Evolutionary conservation across 2,888 invertebrate species (phyloP), one percentile per base, ranked within the genome.

Genomic region (Agrotis segetum): DNA sequence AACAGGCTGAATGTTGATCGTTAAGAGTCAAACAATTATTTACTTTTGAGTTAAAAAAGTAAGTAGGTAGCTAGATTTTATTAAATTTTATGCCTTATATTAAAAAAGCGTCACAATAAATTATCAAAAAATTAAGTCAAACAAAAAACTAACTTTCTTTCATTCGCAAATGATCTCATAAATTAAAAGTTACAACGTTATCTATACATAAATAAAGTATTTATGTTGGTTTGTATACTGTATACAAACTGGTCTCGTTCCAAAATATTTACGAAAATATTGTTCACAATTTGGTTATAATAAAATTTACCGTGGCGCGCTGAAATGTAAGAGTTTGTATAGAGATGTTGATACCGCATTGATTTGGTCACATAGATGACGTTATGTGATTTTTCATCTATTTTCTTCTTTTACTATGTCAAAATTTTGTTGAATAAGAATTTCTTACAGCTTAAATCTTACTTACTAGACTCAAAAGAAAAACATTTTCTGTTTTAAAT

Each of bases 231-330:
- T 92, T 91, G 89, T 89, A 87, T 88, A 87, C 79, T 80, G 66
- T 84, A 87, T 90, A 92, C 92, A 94, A 95, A 95, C 93, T 92
- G 92, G 91, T 90, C 89, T 85, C 87, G 89, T 90, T 90, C 92
- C 90, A 93, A 94, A 96, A 96, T 95, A 95, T 96, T 96, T 96
- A 95, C 94, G 87, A 93, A 95, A 95, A 96, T 95, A 95, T 94
- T 92, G 94, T 91, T 92, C 91, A 94, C 93, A 93, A 93, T 95
- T 94, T 93, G 92, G 93, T 93, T 94, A 92, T 93, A 94, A 95
- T 93, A 94, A 94, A 95, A 95, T 93, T 93, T 93, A 92, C 92
- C 91, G 88, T 86, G 83, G 90, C 85, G 85, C 88, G 90, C 88
- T 89, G 89, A 87, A 88, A 88, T 87, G 79, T 73, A 65, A n/a